phyloP scores from a whole-genome alignment of 2,797 vertebrate species.

The Odontamblyopus rebecca region DNA sequence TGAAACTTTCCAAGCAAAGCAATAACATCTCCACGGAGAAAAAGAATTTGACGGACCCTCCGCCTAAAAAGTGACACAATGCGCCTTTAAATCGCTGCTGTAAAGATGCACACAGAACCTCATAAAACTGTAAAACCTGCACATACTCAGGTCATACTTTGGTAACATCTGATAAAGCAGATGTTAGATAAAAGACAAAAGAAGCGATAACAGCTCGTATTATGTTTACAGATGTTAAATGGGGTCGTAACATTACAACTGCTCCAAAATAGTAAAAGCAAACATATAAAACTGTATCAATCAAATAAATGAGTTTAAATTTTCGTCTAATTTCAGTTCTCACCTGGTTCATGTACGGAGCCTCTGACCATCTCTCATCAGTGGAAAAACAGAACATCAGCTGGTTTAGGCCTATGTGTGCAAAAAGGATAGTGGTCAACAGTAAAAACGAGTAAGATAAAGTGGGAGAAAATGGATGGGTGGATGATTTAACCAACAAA shows the following conservation, averaged over 20 bases:
- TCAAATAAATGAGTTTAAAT: background rate
- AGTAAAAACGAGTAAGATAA: too few relatives aligned
- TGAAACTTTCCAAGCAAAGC: too few relatives aligned
- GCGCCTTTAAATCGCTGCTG: too few relatives aligned
- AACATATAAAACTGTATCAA: background rate
- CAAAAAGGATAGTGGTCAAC: background rate
- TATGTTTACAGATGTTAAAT: constrained; percentile 69
- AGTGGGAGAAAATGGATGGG: too few relatives aligned
- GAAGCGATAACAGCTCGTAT: constrained; percentile 42
- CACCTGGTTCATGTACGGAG: too few relatives aligned
- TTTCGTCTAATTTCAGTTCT: background rate
- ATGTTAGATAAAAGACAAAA: constrained; percentile 16
- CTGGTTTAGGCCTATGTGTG: background rate
- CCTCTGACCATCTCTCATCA: background rate
- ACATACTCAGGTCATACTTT: background rate
- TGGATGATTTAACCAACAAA: too few relatives aligned
- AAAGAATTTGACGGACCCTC: too few relatives aligned
- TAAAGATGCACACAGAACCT: background rate
- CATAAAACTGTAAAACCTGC: background rate
- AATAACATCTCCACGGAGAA: too few relatives aligned
- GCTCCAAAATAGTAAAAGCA: constrained; percentile 34
- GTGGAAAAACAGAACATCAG: background rate
- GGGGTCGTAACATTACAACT: constrained; percentile 50
- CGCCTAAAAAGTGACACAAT: too few relatives aligned
- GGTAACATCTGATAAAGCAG: background rate